These are phyloP conservation scores for Trinorchestia longiramus DNA, from an alignment of 1,140 invertebrate genomes.

Conservation along the genomic window DNA sequence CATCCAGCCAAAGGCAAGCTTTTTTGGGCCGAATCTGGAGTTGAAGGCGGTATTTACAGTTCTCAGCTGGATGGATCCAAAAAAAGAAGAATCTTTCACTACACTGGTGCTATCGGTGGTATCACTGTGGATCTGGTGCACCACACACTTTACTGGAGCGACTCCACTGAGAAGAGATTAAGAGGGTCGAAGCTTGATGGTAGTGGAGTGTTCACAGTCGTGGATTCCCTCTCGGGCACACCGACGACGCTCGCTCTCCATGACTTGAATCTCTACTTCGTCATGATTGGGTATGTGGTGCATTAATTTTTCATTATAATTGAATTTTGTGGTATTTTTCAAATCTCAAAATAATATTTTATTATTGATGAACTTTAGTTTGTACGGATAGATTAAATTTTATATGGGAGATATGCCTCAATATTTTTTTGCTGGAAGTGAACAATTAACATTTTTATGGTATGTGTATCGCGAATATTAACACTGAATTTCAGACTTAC, in stretches of 20 bases:
- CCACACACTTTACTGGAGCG: conserved; percentile 73
- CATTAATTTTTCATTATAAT: not conserved
- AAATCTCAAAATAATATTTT: not conserved
- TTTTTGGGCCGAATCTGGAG: conserved; percentile 76
- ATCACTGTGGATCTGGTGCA: conserved; percentile 75
- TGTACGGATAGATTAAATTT: not conserved
- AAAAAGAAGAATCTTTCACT: conserved; percentile 70
- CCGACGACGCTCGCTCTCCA: conserved; percentile 13
- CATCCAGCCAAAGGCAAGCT: conserved; percentile 77
- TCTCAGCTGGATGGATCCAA: conserved; percentile 75
- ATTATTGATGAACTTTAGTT: not conserved
- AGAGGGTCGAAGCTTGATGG: conserved; percentile 74
- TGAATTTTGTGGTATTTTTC: not conserved
- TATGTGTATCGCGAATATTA: not conserved
- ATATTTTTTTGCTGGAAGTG: not conserved
- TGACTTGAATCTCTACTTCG: conserved; percentile 22
- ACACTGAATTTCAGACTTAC: not conserved
- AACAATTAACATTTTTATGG: too few relatives aligned
- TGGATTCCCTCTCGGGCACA: not conserved
- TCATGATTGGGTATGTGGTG: conserved; percentile 12
- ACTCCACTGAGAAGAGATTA: conserved; percentile 72
- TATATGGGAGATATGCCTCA: not conserved
- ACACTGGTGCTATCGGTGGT: conserved; percentile 72
- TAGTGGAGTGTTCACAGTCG: not conserved
- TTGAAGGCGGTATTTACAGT: conserved; percentile 73